A percentile compares a stretch with the other conserved stretches of the same genome.
phyloP scores from a whole-genome alignment of 2,797 vertebrate species.

The Microctenopoma stevenorrisi region DNA sequence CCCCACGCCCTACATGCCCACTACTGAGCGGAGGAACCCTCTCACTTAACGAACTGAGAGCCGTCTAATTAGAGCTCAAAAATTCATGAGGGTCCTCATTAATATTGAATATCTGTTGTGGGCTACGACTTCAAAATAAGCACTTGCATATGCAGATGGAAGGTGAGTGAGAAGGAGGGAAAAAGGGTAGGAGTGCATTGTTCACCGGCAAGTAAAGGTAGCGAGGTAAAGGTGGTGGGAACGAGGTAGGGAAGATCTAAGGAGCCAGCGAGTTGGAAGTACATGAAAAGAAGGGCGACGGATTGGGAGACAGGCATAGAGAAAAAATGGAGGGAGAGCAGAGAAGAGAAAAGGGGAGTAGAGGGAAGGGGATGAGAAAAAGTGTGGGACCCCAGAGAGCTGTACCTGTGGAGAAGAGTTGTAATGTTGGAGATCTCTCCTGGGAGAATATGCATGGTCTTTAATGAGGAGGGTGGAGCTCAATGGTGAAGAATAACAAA shows the following conservation, averaged over 20 bases:
- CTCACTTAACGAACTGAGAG: constrained; percentile 93
- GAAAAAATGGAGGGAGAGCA: constrained; percentile 81
- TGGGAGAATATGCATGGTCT: constrained; percentile 80
- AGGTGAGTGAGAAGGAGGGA: constrained; percentile 83
- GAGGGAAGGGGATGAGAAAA: constrained; percentile 67
- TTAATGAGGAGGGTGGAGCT: constrained; percentile 83
- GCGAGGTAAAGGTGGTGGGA: constrained; percentile 66
- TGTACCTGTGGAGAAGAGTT: constrained; percentile 86
- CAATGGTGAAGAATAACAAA: constrained; percentile 73
- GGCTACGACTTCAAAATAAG: constrained; percentile 94
- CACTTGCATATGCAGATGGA: constrained; percentile 92
- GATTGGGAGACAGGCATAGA: constrained; percentile 75
- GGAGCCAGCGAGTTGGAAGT: constrained; percentile 66
- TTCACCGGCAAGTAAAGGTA: constrained; percentile 59
- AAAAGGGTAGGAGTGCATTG: constrained; percentile 38
- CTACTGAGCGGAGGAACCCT: constrained; percentile 67
- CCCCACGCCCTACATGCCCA: constrained; percentile 62
- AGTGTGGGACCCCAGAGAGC: constrained; percentile 88
- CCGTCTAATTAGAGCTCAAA: constrained; percentile 99
- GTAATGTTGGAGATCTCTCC: constrained; percentile 78
- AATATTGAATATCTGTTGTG: constrained; percentile 98
- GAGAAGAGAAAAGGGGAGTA: constrained; percentile 77
- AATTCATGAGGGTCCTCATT: constrained; percentile 97
- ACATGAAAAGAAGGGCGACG: constrained; percentile 73
- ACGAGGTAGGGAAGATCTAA: constrained; percentile 68